Base-by-base conservation (phyloP, 2,888 invertebrate genomes). In the Cryptosula pallasiana region DNA sequence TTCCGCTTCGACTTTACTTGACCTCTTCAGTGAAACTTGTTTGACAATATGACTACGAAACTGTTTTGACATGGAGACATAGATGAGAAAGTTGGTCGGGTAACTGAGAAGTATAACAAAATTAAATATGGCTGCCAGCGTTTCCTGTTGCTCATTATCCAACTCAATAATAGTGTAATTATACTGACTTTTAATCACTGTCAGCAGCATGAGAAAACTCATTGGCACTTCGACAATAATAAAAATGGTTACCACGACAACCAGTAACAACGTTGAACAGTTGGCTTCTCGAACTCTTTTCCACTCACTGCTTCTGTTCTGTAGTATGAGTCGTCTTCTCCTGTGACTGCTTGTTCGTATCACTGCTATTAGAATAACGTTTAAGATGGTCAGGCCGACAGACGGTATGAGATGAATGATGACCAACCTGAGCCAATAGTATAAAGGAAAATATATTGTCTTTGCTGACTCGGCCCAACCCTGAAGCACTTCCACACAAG, bases 31-130 rank as follows among this genome's bases (percentile, higher is more conserved):
- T 13, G 32, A 32, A 3, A 63, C 27, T 29, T 20, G 13, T 32
- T 34, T 63, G 9, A 63, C 32, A n/a, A 63, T 1, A 32, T 63
- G 63, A 32, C 25, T 25, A 34, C 96, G 88, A 84, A 96, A 96
- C 83, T 93, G 94, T 36, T 93, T 87, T 36, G 93, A 94, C 96
- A 96, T 97, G 29, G 94, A 94, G 83, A 95, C 95, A 81, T 96
- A 96, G 76, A 95, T 94, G 74, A 94, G 95, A 81, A 96, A 95
- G 84, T 95, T 95, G 73, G 95, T 91, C 16, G 94, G 94, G 85
- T 95, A 95, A 69, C 93, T 93, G 55, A 94, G 89, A 73, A 94
- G 91, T 74, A 96, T 92, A 83, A 93, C 91, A 86, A 95, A 94
- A 86, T 95, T 95, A 16, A 93, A 93, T 81, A 93, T 90, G 54